Evolutionary conservation across 2,888 invertebrate genomes (phyloP).

Genomic region (Reticulitermes lucifugus): DNA sequence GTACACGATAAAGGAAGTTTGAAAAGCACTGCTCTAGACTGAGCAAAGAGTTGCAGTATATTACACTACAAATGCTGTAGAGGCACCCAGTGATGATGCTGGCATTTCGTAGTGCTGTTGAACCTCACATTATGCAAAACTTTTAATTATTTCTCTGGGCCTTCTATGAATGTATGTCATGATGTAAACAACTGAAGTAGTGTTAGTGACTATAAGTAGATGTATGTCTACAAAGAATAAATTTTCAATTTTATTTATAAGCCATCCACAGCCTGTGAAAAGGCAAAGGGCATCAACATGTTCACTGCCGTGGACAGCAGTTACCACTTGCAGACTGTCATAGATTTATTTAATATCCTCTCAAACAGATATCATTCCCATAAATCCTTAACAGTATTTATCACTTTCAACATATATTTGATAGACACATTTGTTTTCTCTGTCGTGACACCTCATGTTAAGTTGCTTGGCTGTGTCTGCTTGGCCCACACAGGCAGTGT

Average conservation of each 20-base stretch:
- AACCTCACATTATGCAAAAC: background rate
- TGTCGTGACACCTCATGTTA: no score
- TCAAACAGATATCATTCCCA: no score
- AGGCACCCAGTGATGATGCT: background rate
- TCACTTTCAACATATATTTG: background rate
- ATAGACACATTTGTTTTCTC: background rate
- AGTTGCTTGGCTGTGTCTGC: no score
- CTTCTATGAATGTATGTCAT: background rate
- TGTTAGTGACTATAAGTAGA: background rate
- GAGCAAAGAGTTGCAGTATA: background rate
- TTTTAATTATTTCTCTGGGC: background rate
- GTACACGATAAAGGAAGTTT: no score
- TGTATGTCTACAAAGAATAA: background rate
- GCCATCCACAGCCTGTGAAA: background rate
- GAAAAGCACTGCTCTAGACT: no score
- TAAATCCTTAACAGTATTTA: background rate
- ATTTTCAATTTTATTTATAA: background rate
- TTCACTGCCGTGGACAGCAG: background rate
- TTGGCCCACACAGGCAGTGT: no score
- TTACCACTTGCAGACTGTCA: background rate
- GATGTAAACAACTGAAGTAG: background rate
- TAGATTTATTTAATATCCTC: background rate
- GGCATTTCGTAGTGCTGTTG: background rate
- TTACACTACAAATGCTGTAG: background rate
- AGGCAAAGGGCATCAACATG: background rate